Evolutionary conservation across 2,888 invertebrate genomes (phyloP).

Genomic region (Melieria picta): DNA sequence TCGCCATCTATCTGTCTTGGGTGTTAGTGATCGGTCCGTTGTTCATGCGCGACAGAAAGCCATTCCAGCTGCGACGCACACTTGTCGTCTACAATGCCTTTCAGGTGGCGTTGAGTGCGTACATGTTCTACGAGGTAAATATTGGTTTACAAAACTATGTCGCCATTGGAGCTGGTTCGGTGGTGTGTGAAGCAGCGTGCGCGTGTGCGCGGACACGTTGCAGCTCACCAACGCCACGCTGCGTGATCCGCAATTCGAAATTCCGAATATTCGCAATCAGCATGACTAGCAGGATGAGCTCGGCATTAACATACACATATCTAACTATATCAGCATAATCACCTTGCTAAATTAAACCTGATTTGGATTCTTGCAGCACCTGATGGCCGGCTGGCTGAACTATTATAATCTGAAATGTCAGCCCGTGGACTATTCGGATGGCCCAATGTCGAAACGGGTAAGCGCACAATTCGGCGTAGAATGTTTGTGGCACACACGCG

Average conservation of each 20-base stretch:
- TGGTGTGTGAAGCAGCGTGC: too few species aligned
- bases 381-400: constrained; percentile 91
- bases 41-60: constrained; percentile 88
- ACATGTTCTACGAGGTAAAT: constrained; percentile 91
- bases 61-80: constrained; percentile 81
- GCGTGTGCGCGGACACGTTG: too few species aligned
- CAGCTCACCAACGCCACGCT: too few species aligned
- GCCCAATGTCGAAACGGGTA: constrained; percentile 85
- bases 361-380: constrained; percentile 70
- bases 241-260: too few species aligned
- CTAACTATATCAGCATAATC: too few species aligned
- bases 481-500: too few species aligned
- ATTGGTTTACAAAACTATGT: background rate
- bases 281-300: too few species aligned
- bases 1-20: constrained; percentile 78
- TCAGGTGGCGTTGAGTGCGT: constrained; percentile 87
- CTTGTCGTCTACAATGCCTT: constrained; percentile 88
- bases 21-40: constrained; percentile 84
- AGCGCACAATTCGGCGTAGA: constrained; percentile 58
- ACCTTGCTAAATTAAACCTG: background rate
- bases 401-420: constrained; percentile 93
- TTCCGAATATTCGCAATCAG: too few species aligned
- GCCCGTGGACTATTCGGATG: constrained; percentile 92
- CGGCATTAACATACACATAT: too few species aligned
- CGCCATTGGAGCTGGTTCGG: too few species aligned